phyloP scores from a whole-genome alignment of 2,113 vertebrate species.

The Gallinago undulata region DNA sequence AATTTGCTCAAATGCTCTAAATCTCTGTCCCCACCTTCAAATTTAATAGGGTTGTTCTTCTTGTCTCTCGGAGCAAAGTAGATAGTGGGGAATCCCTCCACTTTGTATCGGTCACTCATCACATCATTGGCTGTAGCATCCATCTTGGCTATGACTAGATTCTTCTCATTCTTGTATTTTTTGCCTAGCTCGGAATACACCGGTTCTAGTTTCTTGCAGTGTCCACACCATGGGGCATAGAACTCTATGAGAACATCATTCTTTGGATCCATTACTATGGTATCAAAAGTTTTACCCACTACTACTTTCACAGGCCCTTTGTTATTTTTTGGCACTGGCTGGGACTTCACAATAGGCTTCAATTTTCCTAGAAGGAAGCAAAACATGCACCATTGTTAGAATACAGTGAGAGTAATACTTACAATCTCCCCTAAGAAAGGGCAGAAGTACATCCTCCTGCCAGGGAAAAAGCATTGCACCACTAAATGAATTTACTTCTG shows the following conservation, averaged over 20 bases:
- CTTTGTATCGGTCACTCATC: slow-evolving; percentile 84
- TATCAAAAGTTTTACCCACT: slow-evolving; percentile 93
- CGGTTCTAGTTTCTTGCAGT: slow-evolving; percentile 94
- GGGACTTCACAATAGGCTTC: slow-evolving; percentile 90
- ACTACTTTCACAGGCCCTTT: slow-evolving; percentile 93
- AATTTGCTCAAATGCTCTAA: slow-evolving; percentile 90
- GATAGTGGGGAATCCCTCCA: slow-evolving; percentile 94
- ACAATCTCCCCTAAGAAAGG: background rate
- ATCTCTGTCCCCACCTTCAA: slow-evolving; percentile 87
- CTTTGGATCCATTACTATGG: slow-evolving; percentile 89
- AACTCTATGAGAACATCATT: slow-evolving; percentile 95
- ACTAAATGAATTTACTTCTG: background rate
- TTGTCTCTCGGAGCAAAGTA: slow-evolving; percentile 88
- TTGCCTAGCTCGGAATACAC: slow-evolving; percentile 87
- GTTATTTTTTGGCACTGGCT: slow-evolving; percentile 92
- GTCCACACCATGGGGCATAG: slow-evolving; percentile 97
- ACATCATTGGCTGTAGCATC: slow-evolving; percentile 91
- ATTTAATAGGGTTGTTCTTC: slow-evolving; percentile 90
- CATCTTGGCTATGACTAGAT: slow-evolving; percentile 96
- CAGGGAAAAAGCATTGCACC: background rate
- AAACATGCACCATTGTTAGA: background rate
- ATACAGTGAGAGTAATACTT: background rate
- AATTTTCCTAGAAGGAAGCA: slow-evolving; percentile 83
- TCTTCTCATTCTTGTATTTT: slow-evolving; percentile 91
- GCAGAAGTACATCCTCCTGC: background rate